phyloP scores from a whole-genome alignment of 2,797 vertebrate genomes.

The Antennarius maculatus region DNA sequence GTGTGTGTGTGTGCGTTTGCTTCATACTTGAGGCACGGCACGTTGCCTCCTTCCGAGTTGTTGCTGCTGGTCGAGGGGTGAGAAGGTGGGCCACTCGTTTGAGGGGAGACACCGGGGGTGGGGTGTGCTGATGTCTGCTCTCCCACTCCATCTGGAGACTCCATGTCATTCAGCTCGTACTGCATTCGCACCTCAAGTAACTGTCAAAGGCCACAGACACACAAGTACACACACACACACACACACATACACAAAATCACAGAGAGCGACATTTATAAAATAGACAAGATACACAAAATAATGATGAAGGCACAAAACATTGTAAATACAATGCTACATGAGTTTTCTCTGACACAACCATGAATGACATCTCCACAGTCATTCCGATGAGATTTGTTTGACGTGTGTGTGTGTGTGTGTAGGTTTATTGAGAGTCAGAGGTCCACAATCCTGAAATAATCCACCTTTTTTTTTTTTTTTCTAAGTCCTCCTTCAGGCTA shows the following conservation, averaged over 20 bases:
- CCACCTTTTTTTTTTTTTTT: constrained; percentile 47
- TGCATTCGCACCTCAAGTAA: constrained; percentile 94
- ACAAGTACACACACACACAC: constrained; percentile 11
- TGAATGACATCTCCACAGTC: constrained; percentile 23
- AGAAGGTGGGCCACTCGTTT: constrained; percentile 88
- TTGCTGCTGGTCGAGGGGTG: constrained; percentile 97
- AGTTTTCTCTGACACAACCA: background rate
- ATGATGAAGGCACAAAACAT: background rate
- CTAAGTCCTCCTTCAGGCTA: constrained; percentile 58
- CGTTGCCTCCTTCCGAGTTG: constrained; percentile 95
- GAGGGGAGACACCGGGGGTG: constrained; percentile 90
- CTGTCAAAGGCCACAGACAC: constrained; percentile 70
- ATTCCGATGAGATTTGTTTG: too few relatives aligned
- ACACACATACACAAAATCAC: constrained; percentile 20
- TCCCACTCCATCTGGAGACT: constrained; percentile 88
- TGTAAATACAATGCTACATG: background rate
- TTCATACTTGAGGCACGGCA: constrained; percentile 95
- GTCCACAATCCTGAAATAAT: constrained; percentile 62
- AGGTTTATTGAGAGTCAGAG: constrained; percentile 65
- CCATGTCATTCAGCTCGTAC: constrained; percentile 92
- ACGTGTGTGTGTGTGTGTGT: constrained; percentile 37
- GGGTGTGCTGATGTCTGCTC: constrained; percentile 89
- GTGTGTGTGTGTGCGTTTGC: constrained; percentile 15
- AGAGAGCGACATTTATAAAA: background rate
- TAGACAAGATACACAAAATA: background rate